These are phyloP conservation scores for Philopedon plagiatum DNA, from an alignment of 2,888 invertebrate species.

Conservation along the genomic window DNA sequence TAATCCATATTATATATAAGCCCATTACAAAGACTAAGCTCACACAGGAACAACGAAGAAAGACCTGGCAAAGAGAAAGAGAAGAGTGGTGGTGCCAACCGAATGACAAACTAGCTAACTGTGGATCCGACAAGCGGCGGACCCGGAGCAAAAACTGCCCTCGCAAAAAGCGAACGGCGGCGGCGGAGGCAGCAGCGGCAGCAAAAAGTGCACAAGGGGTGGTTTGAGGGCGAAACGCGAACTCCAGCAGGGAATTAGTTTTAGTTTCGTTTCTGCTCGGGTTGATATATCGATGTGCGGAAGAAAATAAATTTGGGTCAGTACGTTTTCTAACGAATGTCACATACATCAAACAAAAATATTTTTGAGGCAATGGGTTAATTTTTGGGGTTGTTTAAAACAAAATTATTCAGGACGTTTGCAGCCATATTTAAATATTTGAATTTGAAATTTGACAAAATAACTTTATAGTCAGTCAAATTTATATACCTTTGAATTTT, in stretches of 20 bases:
- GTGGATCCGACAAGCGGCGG: slow-evolving; percentile 69
- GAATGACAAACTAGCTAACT: slow-evolving; percentile 71
- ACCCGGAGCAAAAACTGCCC: slow-evolving; percentile 47
- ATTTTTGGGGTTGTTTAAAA: too few relatives aligned
- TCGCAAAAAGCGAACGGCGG: slow-evolving; percentile 42
- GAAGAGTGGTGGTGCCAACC: slow-evolving; percentile 58
- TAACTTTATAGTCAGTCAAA: too few relatives aligned
- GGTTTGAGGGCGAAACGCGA: slow-evolving; percentile 54
- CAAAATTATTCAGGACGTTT: too few relatives aligned
- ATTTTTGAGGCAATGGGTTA: too few relatives aligned
- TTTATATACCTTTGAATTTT: too few relatives aligned
- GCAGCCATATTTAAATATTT: too few relatives aligned
- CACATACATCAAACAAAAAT: slow-evolving; percentile 10
- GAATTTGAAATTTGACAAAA: too few relatives aligned
- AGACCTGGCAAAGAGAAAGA: slow-evolving; percentile 62
- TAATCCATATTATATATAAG: slow-evolving; percentile 19
- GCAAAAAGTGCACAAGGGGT: slow-evolving; percentile 55
- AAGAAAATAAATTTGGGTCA: slow-evolving; percentile 55
- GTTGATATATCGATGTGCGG: slow-evolving; percentile 51
- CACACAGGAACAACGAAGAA: slow-evolving; percentile 54
- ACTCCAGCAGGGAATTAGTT: slow-evolving; percentile 59
- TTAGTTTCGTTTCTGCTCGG: slow-evolving; percentile 52
- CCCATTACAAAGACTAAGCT: slow-evolving; percentile 4
- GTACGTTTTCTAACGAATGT: slow-evolving; percentile 26
- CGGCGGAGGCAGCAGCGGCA: slow-evolving; percentile 40